phyloP scores from a whole-genome alignment of 2,797 vertebrate genomes.

The Smutsia temminckii region DNA sequence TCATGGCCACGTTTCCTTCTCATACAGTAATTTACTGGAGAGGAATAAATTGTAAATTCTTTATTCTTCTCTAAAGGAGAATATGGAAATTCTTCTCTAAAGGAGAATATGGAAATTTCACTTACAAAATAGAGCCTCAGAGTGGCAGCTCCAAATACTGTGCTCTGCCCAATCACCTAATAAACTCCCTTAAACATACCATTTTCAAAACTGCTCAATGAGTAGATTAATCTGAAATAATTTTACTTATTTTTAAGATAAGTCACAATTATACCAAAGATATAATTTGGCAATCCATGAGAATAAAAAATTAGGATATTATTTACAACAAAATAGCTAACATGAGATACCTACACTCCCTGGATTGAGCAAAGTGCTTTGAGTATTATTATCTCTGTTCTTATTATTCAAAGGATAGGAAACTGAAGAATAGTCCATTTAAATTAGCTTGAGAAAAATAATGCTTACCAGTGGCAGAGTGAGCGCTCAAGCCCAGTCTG shows the following conservation, averaged over 20 bases:
- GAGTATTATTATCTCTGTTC: neutral
- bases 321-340: neutral
- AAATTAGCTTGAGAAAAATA: neutral
- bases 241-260: conserved; percentile 1
- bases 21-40: neutral
- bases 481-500: neutral
- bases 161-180: neutral
- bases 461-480: neutral
- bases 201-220: conserved; percentile 24
- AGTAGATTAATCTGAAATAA: neutral
- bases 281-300: neutral
- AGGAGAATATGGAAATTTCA: neutral
- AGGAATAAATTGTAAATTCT: neutral
- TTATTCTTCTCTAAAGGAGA: neutral
- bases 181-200: neutral
- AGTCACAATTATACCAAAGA: neutral
- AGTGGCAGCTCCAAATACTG: neutral
- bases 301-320: neutral
- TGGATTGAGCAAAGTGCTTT: neutral
- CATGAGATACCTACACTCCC: neutral
- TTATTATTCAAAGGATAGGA: neutral
- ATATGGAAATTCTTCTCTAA: neutral
- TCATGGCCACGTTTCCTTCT: neutral
- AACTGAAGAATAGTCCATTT: neutral
- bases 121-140: conserved; percentile 15